phyloP scores from a whole-genome alignment of 2,888 invertebrate genomes.

The Apamea sordens region DNA sequence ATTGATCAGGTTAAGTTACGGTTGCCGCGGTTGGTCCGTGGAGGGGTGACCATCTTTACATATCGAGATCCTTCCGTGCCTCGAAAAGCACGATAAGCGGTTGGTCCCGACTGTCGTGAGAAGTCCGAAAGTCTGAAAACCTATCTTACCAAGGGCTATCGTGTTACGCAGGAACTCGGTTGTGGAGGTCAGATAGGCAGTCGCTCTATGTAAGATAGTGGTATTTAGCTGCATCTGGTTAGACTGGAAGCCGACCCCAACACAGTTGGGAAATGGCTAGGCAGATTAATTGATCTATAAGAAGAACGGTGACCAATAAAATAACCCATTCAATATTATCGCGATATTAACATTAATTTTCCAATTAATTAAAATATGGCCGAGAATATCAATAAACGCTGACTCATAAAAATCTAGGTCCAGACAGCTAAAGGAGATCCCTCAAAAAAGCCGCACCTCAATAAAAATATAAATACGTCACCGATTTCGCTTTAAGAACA shows the following conservation, averaged over 20 bases:
- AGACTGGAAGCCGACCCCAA: background rate
- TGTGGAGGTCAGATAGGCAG: no score
- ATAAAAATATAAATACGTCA: constrained; percentile 33
- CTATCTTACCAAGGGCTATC: background rate
- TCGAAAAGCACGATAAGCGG: no score
- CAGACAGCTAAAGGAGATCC: background rate
- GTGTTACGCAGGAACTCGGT: no score
- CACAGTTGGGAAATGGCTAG: background rate
- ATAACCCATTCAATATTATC: background rate
- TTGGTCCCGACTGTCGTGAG: background rate
- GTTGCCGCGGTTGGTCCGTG: no score
- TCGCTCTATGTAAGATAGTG: no score
- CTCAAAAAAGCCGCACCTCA: background rate
- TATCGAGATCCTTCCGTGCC: no score
- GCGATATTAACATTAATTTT: background rate
- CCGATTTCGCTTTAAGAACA: constrained; percentile 15
- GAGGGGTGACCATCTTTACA: no score
- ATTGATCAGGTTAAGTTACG: no score
- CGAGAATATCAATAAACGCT: background rate
- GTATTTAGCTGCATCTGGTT: background rate
- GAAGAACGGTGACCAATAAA: background rate
- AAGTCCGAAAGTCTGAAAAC: background rate
- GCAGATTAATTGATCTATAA: background rate
- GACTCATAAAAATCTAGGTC: constrained; percentile 24
- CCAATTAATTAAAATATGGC: background rate